Conservation (phyloP, 1,140 invertebrate species). For the Penaeus japonicus region DNA sequence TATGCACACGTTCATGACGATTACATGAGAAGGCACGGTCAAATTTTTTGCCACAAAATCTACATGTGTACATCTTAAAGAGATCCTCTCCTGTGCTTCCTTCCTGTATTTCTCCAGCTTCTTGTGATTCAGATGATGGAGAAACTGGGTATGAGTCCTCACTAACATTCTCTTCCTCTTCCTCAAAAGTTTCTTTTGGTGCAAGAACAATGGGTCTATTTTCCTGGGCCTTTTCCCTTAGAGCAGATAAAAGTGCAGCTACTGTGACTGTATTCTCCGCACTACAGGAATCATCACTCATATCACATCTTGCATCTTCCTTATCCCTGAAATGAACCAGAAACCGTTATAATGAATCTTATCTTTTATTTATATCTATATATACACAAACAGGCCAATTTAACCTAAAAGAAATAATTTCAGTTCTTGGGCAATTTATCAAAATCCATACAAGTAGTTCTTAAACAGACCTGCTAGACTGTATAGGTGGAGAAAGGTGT, state of each 20-base stretch:
- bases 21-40: conserved; percentile 68
- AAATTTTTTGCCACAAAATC: conserved; percentile 68
- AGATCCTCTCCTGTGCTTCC: conserved; percentile 56
- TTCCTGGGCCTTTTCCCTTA: conserved; percentile 23
- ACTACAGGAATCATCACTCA: conserved; percentile 30
- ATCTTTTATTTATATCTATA: no score
- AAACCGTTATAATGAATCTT: no score
- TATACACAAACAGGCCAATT: neutral
- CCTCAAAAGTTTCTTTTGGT: conserved; percentile 33
- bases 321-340: conserved; percentile 18
- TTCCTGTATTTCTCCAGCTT: conserved; percentile 4
- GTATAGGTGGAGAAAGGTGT: conserved; percentile 38
- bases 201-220: neutral
- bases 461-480: conserved; percentile 7
- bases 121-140: conserved; percentile 54
- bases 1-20: conserved; percentile 64
- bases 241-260: conserved; percentile 36
- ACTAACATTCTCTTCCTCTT: conserved; percentile 43
- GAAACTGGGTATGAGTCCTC: conserved; percentile 48
- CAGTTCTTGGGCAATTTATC: neutral
- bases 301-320: conserved; percentile 8
- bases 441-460: neutral
- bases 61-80: conserved; percentile 62
- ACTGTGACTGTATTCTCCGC: conserved; percentile 47
- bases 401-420: neutral